Conservation (phyloP, 2,113 vertebrate species). For the Smithornis capensis region DNA sequence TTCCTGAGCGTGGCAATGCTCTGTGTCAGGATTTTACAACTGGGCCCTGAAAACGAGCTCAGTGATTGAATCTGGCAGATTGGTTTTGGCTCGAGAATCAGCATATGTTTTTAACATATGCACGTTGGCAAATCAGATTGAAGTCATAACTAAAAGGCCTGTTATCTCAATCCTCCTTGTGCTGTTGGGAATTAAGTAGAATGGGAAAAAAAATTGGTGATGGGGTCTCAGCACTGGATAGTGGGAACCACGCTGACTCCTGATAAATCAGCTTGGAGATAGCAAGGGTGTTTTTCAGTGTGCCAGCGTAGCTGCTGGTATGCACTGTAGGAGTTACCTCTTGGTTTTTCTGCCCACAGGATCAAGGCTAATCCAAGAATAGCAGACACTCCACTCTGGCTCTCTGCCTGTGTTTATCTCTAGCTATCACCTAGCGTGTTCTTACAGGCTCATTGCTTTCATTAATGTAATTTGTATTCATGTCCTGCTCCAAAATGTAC, state of each 20-base stretch:
- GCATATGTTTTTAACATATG: conserved; percentile 18
- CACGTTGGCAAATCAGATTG: conserved; percentile 10
- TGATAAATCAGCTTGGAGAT: background rate
- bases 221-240: background rate
- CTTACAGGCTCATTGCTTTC: background rate
- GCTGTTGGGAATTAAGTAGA: background rate
- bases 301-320: background rate
- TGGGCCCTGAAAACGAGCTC: background rate
- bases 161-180: background rate
- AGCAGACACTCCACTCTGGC: background rate
- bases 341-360: background rate
- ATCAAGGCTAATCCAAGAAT: background rate
- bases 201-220: background rate
- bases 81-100: background rate
- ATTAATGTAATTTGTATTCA: background rate
- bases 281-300: background rate
- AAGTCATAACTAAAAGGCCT: background rate
- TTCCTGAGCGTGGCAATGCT: background rate
- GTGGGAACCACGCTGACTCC: background rate
- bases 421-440: background rate
- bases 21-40: background rate
- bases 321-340: background rate
- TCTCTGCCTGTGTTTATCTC: background rate
- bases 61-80: conserved; percentile 24
- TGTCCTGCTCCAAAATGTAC: background rate